Percentiles rank a stretch among this genome's conserved stretches.
Conservation (phyloP, 2,113 vertebrate species). For the Tragelaphus buxtoni region DNA sequence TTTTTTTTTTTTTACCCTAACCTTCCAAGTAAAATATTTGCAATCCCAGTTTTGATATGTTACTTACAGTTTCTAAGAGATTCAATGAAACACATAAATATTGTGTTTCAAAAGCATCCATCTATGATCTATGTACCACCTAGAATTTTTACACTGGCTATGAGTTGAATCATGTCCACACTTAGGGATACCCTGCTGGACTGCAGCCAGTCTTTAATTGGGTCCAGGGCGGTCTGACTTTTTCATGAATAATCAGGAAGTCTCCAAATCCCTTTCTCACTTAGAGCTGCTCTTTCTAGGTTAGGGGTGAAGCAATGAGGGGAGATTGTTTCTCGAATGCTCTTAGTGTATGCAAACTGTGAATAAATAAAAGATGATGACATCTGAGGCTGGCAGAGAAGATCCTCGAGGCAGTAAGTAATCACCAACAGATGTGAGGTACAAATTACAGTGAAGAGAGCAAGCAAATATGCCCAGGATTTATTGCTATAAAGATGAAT, state of each 20-base stretch:
- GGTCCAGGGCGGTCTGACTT: neutral
- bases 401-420: neutral
- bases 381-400: accelerated
- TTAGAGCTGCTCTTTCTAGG: neutral
- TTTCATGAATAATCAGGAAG: neutral
- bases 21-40: neutral
- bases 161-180: too few relatives aligned
- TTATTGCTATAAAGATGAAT: neutral
- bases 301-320: neutral
- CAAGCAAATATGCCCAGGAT: neutral
- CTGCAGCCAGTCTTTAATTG: neutral
- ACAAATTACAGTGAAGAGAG: accelerated
- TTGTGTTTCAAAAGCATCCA: neutral
- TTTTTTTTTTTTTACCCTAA: neutral
- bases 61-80: neutral
- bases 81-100: too few relatives aligned
- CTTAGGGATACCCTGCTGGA: neutral
- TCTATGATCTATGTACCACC: accelerated
- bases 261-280: neutral
- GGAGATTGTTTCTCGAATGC: accelerated
- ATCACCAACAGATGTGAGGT: neutral
- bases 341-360: neutral
- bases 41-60: neutral
- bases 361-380: neutral
- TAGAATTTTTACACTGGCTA: accelerated